Percentiles rank a stretch among this genome's conserved stretches.
phyloP scores from a whole-genome alignment of 1,140 invertebrate species.

The Drosophila kurseongensis region DNA sequence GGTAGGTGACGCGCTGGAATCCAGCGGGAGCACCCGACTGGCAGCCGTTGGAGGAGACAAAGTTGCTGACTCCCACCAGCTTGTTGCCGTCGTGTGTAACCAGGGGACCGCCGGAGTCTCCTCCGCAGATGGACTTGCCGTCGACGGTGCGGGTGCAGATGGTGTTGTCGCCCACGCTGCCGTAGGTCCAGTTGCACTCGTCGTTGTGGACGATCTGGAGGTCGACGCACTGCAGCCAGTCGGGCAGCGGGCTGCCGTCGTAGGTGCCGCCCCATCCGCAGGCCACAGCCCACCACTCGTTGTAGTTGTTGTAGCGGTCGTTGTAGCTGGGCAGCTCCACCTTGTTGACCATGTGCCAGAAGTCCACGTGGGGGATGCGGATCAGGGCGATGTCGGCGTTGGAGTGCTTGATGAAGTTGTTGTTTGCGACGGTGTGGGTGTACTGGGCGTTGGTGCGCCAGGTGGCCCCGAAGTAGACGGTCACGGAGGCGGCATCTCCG shows the following conservation, averaged over 20 bases:
- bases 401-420: conserved; percentile 45
- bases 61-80: conserved; percentile 55
- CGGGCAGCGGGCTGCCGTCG: conserved; percentile 48
- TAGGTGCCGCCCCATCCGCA: conserved; percentile 60
- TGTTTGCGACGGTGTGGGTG: conserved; percentile 41
- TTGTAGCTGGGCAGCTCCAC: conserved; percentile 58
- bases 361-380: conserved; percentile 46
- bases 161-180: conserved; percentile 36
- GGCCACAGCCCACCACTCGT: conserved; percentile 50
- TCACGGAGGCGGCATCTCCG: conserved; percentile 27
- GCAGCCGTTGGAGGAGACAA: conserved; percentile 54
- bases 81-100: conserved; percentile 56
- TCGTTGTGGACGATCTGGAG: conserved; percentile 55
- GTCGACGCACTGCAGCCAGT: conserved; percentile 52
- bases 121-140: conserved; percentile 77
- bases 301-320: conserved; percentile 53
- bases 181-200: conserved; percentile 35
- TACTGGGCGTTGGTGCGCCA: conserved; percentile 52
- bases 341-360: conserved; percentile 59
- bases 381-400: conserved; percentile 49
- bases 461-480: conserved; percentile 63
- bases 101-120: conserved; percentile 86
- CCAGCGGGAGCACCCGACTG: conserved; percentile 85
- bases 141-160: conserved; percentile 62
- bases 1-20: conserved; percentile 85